These are phyloP conservation scores for Melanotus villosus DNA, from an alignment of 2,888 invertebrate species.

Conservation along the genomic window DNA sequence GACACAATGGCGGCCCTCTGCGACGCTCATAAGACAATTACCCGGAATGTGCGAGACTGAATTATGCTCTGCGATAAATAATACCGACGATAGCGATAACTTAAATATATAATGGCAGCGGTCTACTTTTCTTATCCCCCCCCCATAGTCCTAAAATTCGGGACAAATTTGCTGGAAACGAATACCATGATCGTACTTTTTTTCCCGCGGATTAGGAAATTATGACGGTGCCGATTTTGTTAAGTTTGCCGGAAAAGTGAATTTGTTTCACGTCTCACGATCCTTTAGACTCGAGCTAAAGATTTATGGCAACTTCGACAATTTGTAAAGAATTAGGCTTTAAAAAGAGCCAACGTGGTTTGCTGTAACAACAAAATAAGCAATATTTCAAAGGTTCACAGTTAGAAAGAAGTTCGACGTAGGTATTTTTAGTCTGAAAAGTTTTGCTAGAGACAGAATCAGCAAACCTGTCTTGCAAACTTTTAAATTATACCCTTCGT, in stretches of 20 bases:
- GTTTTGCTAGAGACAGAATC: constrained; percentile 3
- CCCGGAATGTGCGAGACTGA: constrained; percentile 48
- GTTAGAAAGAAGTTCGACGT: neutral
- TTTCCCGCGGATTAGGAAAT: constrained; percentile 11
- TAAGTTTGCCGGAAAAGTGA: neutral
- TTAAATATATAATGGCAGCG: constrained; percentile 41
- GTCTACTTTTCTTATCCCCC: constrained; percentile 30
- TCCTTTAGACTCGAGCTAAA: neutral
- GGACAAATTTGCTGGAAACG: constrained; percentile 33
- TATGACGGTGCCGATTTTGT: neutral
- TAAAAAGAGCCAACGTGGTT: too few species aligned
- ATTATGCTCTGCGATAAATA: constrained; percentile 45
- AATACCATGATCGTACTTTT: constrained; percentile 14
- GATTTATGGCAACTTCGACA: neutral
- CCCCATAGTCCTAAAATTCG: too few species aligned
- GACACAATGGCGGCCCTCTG: constrained; percentile 46
- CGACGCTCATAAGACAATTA: constrained; percentile 50
- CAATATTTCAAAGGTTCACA: neutral
- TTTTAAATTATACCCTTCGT: too few species aligned
- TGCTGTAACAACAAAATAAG: neutral
- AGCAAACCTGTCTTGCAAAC: too few species aligned
- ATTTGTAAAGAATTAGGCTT: too few species aligned
- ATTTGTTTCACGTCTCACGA: neutral
- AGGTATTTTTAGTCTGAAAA: constrained; percentile 4
- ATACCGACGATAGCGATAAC: constrained; percentile 42